Conservation (phyloP, 2,888 invertebrate species). For the Cheilosia vulpina region DNA sequence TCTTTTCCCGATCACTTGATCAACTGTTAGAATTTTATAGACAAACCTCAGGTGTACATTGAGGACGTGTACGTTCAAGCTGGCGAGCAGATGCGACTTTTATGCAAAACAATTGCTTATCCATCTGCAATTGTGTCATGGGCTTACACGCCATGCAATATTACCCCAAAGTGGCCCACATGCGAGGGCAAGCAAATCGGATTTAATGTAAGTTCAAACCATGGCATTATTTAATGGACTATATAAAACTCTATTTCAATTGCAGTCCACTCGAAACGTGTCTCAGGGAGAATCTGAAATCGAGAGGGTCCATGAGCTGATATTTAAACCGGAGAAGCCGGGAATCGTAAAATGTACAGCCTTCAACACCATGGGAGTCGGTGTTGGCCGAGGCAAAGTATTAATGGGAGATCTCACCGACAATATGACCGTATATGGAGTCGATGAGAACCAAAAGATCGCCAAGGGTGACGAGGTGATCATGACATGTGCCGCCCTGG, state of each 20-base stretch:
- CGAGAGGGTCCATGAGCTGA: slow-evolving; percentile 81
- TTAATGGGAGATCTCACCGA: slow-evolving; percentile 81
- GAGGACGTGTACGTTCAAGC: slow-evolving; percentile 82
- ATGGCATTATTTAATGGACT: neutral
- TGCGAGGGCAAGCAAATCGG: slow-evolving; percentile 77
- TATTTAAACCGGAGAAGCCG: slow-evolving; percentile 82
- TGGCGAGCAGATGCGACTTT: slow-evolving; percentile 83
- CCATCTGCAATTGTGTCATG: slow-evolving; percentile 86
- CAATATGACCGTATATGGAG: slow-evolving; percentile 83
- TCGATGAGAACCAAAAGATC: slow-evolving; percentile 82
- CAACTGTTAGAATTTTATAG: slow-evolving; percentile 79
- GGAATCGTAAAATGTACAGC: slow-evolving; percentile 84
- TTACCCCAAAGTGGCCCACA: slow-evolving; percentile 81
- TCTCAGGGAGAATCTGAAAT: slow-evolving; percentile 77
- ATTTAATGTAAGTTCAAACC: slow-evolving; percentile 79
- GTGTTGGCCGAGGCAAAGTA: slow-evolving; percentile 78
- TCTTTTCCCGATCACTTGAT: neutral
- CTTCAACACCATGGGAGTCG: slow-evolving; percentile 81
- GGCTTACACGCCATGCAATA: slow-evolving; percentile 84
- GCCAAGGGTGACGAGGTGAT: slow-evolving; percentile 85
- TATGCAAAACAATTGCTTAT: slow-evolving; percentile 85
- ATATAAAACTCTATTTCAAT: slow-evolving; percentile 9
- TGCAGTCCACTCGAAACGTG: slow-evolving; percentile 73
- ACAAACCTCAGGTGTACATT: slow-evolving; percentile 84
- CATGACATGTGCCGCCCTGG: slow-evolving; percentile 86